Evolutionary conservation across 1,140 invertebrate species (phyloP).

Genomic region (Semibalanus balanoides): DNA sequence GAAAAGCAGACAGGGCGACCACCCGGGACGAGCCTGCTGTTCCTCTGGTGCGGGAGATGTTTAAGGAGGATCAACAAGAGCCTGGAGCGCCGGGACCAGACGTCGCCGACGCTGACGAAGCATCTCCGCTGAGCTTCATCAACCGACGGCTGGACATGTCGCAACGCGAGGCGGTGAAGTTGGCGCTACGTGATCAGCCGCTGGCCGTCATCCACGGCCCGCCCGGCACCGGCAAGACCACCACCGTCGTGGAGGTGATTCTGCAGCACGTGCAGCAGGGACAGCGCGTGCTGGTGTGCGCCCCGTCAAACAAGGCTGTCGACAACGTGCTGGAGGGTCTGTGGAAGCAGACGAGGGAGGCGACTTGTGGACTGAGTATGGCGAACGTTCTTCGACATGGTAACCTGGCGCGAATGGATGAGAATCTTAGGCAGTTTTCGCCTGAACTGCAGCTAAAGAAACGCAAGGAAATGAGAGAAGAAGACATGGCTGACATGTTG

Average conservation of each 20-base stretch:
- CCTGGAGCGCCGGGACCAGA: too few relatives aligned
- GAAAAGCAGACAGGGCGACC: neutral
- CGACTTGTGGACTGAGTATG: too few relatives aligned
- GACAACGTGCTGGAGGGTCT: neutral
- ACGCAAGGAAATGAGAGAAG: neutral
- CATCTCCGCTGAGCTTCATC: neutral
- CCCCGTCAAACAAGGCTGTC: neutral
- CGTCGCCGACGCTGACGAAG: neutral
- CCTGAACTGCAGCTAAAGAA: neutral
- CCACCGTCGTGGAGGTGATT: constrained; percentile 46
- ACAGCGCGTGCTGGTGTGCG: constrained; percentile 27
- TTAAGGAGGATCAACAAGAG: too few relatives aligned
- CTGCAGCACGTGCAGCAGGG: constrained; percentile 35
- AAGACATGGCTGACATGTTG: too few relatives aligned
- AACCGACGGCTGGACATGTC: constrained; percentile 31
- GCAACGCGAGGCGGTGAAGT: constrained; percentile 40
- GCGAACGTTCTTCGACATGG: constrained; percentile 38
- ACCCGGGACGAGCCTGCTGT: too few relatives aligned
- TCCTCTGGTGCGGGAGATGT: neutral
- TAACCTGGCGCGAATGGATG: constrained; percentile 36
- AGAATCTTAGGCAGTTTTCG: neutral
- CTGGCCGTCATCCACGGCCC: constrained; percentile 40
- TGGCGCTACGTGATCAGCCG: constrained; percentile 39
- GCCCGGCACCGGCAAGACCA: constrained; percentile 50
- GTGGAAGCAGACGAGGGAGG: neutral